phyloP scores from a whole-genome alignment of 2,888 invertebrate species.

The Sipha maydis region DNA sequence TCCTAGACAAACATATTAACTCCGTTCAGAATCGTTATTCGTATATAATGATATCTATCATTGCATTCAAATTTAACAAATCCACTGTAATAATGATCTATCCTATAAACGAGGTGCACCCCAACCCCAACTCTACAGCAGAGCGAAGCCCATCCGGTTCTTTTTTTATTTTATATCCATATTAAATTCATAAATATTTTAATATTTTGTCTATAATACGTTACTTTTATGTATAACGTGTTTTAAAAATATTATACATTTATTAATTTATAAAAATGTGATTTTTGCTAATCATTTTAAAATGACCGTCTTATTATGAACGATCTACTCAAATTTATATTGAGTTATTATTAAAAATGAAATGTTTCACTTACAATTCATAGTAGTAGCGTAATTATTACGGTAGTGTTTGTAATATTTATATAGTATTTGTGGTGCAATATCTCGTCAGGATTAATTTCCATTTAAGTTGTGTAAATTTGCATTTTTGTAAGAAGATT shows the following conservation, averaged over 20 bases:
- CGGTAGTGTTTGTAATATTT: not conserved
- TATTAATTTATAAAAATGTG: not conserved
- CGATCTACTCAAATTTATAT: not conserved
- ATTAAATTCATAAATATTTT: not conserved
- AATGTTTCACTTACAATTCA: not conserved
- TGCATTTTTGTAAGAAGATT: constrained; percentile 54
- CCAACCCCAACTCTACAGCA: too few species aligned
- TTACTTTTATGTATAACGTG: not conserved
- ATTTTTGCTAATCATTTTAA: not conserved
- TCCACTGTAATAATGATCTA: too few species aligned
- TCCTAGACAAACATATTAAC: too few species aligned
- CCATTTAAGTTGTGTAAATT: constrained; percentile 39
- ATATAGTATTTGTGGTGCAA: constrained; percentile 13
- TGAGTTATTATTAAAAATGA: not conserved
- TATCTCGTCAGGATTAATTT: constrained; percentile 37
- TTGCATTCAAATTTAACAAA: too few species aligned
- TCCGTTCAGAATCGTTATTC: too few species aligned
- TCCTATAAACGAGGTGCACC: too few species aligned
- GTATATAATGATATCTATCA: too few species aligned
- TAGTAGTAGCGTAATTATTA: not conserved
- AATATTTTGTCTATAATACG: not conserved
- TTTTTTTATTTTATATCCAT: too few species aligned
- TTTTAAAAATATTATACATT: not conserved
- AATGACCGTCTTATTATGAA: not conserved
- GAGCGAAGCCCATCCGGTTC: too few species aligned